Evolutionary conservation across 2,113 vertebrate genomes (phyloP).

Genomic region (Istiophorus platypterus): DNA sequence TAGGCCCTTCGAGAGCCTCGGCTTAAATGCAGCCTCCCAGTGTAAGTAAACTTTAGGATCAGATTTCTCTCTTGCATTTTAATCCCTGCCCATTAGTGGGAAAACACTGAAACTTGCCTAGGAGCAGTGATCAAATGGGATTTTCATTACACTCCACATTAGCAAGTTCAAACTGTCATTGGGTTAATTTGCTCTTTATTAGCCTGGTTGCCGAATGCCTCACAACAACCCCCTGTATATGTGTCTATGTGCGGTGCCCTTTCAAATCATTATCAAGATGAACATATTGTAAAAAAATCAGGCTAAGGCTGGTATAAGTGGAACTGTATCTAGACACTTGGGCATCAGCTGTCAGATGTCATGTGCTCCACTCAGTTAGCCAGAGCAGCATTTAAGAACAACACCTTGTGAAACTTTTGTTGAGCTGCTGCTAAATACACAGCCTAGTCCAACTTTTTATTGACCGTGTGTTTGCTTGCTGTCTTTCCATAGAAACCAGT

Average conservation of each 20-base stretch:
- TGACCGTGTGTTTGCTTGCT: constrained; percentile 60
- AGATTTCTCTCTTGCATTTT: constrained; percentile 53
- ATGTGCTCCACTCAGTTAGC: constrained; percentile 34
- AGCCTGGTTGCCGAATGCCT: constrained; percentile 38
- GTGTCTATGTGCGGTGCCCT: neutral
- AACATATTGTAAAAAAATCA: neutral
- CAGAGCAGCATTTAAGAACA: constrained; percentile 38
- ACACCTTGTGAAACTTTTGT: constrained; percentile 32
- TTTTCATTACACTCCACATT: constrained; percentile 38
- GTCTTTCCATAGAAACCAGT: constrained; percentile 67
- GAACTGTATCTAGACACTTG: neutral
- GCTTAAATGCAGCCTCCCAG: constrained; percentile 4
- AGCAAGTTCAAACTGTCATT: constrained; percentile 35
- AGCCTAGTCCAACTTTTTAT: constrained; percentile 45
- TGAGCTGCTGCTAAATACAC: constrained; percentile 55
- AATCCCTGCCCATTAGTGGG: constrained; percentile 57
- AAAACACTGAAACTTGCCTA: constrained; percentile 39
- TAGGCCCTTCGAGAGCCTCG: constrained; percentile 30
- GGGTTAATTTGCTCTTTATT: constrained; percentile 55
- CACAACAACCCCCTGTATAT: constrained; percentile 15
- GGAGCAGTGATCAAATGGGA: constrained; percentile 26
- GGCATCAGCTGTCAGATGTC: constrained; percentile 23
- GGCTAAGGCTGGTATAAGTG: neutral
- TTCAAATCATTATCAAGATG: constrained; percentile 1
- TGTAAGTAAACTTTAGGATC: constrained; percentile 45